These are phyloP conservation scores for Melinopterus prodromus DNA, from an alignment of 2,888 invertebrate species.

Conservation along the genomic window DNA sequence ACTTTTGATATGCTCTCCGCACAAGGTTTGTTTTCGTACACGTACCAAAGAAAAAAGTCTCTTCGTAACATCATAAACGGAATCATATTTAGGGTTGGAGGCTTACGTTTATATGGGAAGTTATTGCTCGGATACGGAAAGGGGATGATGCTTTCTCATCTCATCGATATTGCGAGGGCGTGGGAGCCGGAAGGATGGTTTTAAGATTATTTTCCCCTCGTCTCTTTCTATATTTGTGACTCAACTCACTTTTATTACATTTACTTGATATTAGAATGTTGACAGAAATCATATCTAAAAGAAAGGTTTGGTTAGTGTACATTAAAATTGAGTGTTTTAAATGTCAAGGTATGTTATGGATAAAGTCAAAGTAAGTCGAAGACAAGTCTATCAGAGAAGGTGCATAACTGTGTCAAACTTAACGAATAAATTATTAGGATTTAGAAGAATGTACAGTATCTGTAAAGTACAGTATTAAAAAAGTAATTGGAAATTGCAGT, in stretches of 20 bases:
- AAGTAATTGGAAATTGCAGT: too few species aligned
- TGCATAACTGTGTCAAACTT: too few species aligned
- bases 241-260: background rate
- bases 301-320: background rate
- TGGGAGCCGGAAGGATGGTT: background rate
- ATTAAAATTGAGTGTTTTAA: too few species aligned
- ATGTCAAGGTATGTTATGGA: too few species aligned
- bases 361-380: too few species aligned
- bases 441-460: too few species aligned
- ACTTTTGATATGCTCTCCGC: too few species aligned
- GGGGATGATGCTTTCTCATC: background rate
- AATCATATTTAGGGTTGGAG: background rate
- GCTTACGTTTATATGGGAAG: background rate
- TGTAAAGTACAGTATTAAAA: too few species aligned
- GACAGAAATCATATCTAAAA: background rate
- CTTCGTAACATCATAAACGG: background rate
- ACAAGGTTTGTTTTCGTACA: background rate
- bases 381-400: too few species aligned
- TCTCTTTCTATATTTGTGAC: background rate
- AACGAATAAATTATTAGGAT: too few species aligned
- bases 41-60: background rate
- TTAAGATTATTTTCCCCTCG: slow-evolving; percentile 4
- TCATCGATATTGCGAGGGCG: background rate
- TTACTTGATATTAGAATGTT: background rate
- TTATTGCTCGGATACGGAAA: background rate